These are phyloP conservation scores for Camponotus floridanus DNA, from an alignment of 1,140 invertebrate genomes.

Conservation along the genomic window DNA sequence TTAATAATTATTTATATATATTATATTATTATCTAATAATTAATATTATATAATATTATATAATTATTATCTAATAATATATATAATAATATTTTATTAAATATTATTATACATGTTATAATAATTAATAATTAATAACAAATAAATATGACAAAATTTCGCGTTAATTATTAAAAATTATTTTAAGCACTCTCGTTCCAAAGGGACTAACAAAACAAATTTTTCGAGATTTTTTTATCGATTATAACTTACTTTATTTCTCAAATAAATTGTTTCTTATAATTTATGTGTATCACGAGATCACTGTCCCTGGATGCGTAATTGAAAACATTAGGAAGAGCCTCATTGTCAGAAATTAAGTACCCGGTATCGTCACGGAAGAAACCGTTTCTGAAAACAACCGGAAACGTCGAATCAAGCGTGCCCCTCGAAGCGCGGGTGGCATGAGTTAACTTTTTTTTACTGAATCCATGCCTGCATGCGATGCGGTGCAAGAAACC, in stretches of 20 bases:
- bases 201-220: not conserved
- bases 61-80: no score
- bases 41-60: no score
- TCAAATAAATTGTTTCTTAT: conserved; percentile 18
- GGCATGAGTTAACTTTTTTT: conserved; percentile 65
- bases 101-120: no score
- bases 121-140: conserved; percentile 1
- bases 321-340: conserved; percentile 43
- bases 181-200: not conserved
- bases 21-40: no score
- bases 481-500: conserved; percentile 47
- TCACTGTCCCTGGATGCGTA: not conserved
- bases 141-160: not conserved
- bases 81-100: no score
- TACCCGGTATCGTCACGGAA: conserved; percentile 29
- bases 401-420: conserved; percentile 70
- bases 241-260: not conserved
- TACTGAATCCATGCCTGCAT: conserved; percentile 56
- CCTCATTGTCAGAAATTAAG: conserved; percentile 56
- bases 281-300: not conserved
- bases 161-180: not conserved
- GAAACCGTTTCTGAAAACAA: conserved; percentile 64
- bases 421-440: conserved; percentile 43
- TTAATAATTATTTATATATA: no score
- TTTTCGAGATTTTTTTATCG: not conserved